Conservation (phyloP, 2,888 invertebrate species). For the Anagyrus pseudococci region DNA sequence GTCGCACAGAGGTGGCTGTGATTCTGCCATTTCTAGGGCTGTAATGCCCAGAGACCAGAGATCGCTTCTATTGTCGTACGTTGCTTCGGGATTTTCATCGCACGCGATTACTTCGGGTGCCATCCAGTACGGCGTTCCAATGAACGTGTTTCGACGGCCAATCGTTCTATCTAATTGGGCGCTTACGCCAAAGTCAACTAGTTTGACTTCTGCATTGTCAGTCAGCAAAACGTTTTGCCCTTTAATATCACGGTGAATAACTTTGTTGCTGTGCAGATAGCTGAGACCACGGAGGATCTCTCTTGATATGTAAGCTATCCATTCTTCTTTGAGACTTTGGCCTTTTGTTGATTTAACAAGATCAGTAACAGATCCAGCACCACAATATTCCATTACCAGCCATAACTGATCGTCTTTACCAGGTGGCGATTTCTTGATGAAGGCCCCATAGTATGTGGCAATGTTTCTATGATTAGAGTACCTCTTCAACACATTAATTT, state of each 20-base stretch:
- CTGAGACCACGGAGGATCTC: slow-evolving; percentile 94
- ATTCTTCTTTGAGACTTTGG: slow-evolving; percentile 97
- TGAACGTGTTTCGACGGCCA: slow-evolving; percentile 98
- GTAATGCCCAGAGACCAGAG: slow-evolving; percentile 95
- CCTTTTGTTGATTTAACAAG: slow-evolving; percentile 99
- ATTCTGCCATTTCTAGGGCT: slow-evolving; percentile 99
- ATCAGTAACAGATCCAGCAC: slow-evolving; percentile 98
- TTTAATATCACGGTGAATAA: slow-evolving; percentile 99
- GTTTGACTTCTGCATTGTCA: slow-evolving; percentile 99
- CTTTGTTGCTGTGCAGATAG: slow-evolving; percentile 98
- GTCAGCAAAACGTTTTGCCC: slow-evolving; percentile 99
- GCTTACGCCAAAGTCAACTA: slow-evolving; percentile 99
- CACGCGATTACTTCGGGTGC: slow-evolving; percentile 99
- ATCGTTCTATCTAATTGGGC: slow-evolving; percentile 99
- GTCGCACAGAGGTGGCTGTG: slow-evolving; percentile 98
- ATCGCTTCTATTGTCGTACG: slow-evolving; percentile 97
- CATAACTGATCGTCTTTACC: slow-evolving; percentile 99
- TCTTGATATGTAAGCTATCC: slow-evolving; percentile 99
- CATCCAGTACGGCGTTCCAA: slow-evolving; percentile 99
- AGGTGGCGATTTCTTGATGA: slow-evolving; percentile 98
- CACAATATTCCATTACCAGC: slow-evolving; percentile 99
- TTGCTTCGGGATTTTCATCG: slow-evolving; percentile 99
- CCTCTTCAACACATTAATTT: slow-evolving; percentile 99
- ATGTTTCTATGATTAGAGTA: slow-evolving; percentile 99
- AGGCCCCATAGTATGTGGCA: slow-evolving; percentile 99